A percentile compares a stretch with the other conserved stretches of the same genome.
phyloP scores from a whole-genome alignment of 2,113 vertebrate species.

The Piprites chloris region DNA sequence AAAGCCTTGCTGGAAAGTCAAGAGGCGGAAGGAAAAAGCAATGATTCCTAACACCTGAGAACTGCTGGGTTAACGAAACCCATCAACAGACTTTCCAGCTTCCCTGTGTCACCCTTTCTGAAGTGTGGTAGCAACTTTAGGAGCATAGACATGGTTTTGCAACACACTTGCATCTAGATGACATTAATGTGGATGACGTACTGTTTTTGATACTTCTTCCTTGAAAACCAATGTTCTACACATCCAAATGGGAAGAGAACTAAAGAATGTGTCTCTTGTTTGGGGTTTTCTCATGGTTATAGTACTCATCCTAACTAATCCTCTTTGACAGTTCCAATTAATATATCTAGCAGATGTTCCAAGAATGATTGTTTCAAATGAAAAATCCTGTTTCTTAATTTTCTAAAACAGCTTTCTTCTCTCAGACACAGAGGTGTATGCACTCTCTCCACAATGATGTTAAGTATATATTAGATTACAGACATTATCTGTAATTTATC shows the following conservation, averaged over 20 bases:
- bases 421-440: background rate
- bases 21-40: constrained; percentile 55
- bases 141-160: constrained; percentile 40
- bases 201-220: constrained; percentile 26
- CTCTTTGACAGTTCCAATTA: background rate
- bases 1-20: constrained; percentile 59
- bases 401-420: background rate
- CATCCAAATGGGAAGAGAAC: constrained; percentile 12
- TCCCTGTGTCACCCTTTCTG: background rate
- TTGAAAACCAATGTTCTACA: constrained; percentile 27
- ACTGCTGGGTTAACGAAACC: constrained; percentile 3
- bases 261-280: constrained; percentile 36
- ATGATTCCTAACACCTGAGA: constrained; percentile 33
- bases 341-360: background rate
- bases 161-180: constrained; percentile 36
- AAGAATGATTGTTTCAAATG: background rate
- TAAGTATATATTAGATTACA: background rate
- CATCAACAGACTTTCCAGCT: constrained; percentile 4
- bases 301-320: background rate
- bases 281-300: background rate
- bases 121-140: constrained; percentile 44
- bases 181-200: background rate
- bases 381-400: background rate
- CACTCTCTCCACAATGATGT: background rate
- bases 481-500: background rate